Evolutionary conservation across 1,140 invertebrate genomes (phyloP).

Genomic region (Portunus trituberculatus): DNA sequence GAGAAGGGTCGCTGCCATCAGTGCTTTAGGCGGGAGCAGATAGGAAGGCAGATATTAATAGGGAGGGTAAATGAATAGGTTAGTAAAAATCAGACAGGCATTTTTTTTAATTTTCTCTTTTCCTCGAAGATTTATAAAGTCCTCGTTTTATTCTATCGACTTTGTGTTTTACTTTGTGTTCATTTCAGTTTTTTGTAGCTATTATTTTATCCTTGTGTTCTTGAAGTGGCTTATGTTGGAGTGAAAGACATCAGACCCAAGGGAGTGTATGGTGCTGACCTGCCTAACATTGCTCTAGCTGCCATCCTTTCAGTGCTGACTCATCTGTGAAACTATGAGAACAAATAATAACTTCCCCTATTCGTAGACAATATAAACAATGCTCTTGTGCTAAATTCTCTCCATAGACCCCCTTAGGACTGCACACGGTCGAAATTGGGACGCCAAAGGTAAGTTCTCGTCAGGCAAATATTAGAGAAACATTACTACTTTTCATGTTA

Average conservation of each 20-base stretch:
- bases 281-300: neutral
- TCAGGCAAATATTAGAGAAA: neutral
- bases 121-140: no score
- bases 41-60: neutral
- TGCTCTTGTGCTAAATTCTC: conserved; percentile 4
- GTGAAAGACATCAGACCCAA: neutral
- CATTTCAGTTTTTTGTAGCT: no score
- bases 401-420: conserved; percentile 18
- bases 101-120: no score
- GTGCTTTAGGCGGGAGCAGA: neutral
- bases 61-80: neutral
- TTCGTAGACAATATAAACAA: neutral
- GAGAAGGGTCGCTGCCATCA: neutral
- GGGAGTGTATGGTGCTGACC: neutral
- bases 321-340: neutral
- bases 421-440: neutral
- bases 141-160: no score
- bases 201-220: no score
- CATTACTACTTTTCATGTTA: no score
- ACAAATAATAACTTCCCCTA: neutral
- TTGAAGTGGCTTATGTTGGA: neutral
- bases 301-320: neutral
- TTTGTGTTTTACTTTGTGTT: no score
- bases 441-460: neutral
- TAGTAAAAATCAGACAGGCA: no score